A percentile compares a stretch with the other conserved stretches of the same genome.
Evolutionary conservation across 2,888 invertebrate species (phyloP).

Genomic region (Drosophila cracens): DNA sequence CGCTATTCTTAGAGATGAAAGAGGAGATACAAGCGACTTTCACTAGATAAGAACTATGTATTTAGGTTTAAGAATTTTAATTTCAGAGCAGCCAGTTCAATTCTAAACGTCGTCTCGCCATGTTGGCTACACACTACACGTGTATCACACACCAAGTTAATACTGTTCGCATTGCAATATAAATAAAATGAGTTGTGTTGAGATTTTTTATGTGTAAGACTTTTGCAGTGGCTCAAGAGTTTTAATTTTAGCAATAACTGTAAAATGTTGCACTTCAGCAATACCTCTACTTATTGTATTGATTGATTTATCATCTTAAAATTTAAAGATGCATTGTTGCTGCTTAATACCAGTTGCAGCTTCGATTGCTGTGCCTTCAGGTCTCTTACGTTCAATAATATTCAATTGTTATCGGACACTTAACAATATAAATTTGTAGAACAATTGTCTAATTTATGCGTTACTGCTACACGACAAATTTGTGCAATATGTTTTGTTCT

Average conservation of each 20-base stretch:
- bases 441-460: conserved; percentile 19
- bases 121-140: too few species aligned
- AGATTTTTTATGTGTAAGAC: not conserved
- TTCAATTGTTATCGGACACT: conserved; percentile 8
- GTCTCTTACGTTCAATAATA: not conserved
- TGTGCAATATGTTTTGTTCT: conserved; percentile 20
- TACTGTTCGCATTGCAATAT: not conserved
- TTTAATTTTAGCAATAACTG: not conserved
- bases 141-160: too few species aligned
- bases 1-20: too few species aligned
- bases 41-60: too few species aligned
- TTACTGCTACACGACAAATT: conserved; percentile 7
- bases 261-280: not conserved
- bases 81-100: too few species aligned
- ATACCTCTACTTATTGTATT: too few species aligned
- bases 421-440: conserved; percentile 9
- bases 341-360: not conserved
- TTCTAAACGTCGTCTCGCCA: too few species aligned
- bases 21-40: too few species aligned
- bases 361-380: not conserved
- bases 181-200: not conserved
- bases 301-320: not conserved
- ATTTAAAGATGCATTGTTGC: not conserved
- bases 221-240: not conserved
- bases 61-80: too few species aligned